Percentiles rank a stretch among this genome's conserved stretches.
Conservation (phyloP, 2,113 vertebrate species). For the Pseudorectes ferrugineus region DNA sequence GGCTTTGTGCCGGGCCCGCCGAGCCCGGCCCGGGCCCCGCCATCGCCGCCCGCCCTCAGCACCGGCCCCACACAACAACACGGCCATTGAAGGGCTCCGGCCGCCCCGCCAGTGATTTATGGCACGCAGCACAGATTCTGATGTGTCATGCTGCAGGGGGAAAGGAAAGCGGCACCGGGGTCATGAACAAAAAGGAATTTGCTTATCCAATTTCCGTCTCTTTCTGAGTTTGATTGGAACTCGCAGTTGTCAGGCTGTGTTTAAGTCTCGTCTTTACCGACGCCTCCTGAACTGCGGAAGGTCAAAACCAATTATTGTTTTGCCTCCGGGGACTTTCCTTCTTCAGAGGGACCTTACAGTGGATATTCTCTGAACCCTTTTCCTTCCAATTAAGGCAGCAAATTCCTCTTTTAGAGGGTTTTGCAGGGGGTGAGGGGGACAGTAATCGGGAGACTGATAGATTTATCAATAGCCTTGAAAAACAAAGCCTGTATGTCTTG, state of each 20-base stretch:
- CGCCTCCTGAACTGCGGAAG: constrained; percentile 59
- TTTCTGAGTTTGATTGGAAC: constrained; percentile 53
- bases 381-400: constrained; percentile 39
- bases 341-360: constrained; percentile 42
- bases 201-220: constrained; percentile 68
- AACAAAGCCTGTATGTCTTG: constrained; percentile 53
- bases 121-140: constrained; percentile 41
- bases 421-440: background rate
- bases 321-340: constrained; percentile 64
- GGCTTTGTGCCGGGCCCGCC: background rate
- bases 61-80: background rate
- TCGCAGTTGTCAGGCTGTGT: constrained; percentile 59
- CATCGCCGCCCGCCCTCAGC: background rate
- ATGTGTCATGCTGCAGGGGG: constrained; percentile 63
- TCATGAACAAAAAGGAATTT: constrained; percentile 68
- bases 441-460: background rate
- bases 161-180: constrained; percentile 36
- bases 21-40: background rate
- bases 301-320: constrained; percentile 69
- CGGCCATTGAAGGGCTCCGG: background rate
- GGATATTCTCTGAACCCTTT: constrained; percentile 31
- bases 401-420: background rate
- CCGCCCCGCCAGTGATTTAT: background rate
- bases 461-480: constrained; percentile 58
- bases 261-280: constrained; percentile 50